Evolutionary conservation across 2,888 invertebrate species (phyloP).

Genomic region (Apoda limacodes): DNA sequence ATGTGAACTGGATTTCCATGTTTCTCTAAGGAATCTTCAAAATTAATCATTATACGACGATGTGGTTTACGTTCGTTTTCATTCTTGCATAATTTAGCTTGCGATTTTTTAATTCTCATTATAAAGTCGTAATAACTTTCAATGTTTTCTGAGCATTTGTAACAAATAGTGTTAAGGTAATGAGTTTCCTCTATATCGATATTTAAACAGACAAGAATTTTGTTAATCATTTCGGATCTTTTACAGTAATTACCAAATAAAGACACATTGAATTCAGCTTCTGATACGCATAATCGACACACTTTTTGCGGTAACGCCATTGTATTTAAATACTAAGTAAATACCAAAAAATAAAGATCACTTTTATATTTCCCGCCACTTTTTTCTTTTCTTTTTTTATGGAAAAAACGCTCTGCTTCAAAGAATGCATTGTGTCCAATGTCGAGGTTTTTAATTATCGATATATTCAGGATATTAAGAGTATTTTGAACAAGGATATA

Average conservation of each 20-base stretch:
- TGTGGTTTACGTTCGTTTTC: constrained; percentile 28
- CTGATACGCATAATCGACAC: constrained; percentile 48
- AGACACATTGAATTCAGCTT: constrained; percentile 49
- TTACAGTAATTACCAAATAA: constrained; percentile 41
- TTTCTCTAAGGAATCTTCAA: constrained; percentile 10
- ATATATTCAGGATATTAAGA: too few species aligned
- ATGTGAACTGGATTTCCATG: constrained; percentile 33
- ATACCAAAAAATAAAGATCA: too few species aligned
- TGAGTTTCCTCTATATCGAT: constrained; percentile 45
- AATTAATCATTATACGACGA: constrained; percentile 21
- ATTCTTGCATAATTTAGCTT: constrained; percentile 25
- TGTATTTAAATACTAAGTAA: too few species aligned
- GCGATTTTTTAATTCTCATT: constrained; percentile 39
- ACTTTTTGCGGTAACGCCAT: constrained; percentile 45
- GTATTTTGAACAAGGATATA: too few species aligned
- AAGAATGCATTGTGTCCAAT: too few species aligned
- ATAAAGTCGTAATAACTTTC: constrained; percentile 50
- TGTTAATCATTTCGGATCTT: constrained; percentile 40
- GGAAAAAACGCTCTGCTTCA: too few species aligned
- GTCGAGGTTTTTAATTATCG: too few species aligned
- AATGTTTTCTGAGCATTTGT: constrained; percentile 46
- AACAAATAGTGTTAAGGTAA: constrained; percentile 43
- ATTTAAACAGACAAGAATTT: constrained; percentile 47
- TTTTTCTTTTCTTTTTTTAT: too few species aligned
- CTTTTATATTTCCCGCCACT: too few species aligned